Base-by-base conservation (phyloP, 2,113 vertebrate genomes). In the Talpa occidentalis region DNA sequence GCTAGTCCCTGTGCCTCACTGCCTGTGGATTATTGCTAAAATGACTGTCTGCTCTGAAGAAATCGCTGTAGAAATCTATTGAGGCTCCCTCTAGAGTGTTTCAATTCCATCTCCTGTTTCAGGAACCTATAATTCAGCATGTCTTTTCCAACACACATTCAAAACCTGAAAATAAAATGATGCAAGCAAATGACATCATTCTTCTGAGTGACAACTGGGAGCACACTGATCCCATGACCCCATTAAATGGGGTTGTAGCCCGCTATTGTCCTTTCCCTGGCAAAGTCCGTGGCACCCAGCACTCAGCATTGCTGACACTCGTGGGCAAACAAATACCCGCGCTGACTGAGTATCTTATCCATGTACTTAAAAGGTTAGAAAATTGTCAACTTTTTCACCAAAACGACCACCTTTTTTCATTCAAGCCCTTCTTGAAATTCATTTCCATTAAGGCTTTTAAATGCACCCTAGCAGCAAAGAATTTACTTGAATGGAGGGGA, bases 391-490 rank as follows among this genome's bases (percentile, higher is more conserved):
- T 80, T 96, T 95, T 94, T 95, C 92, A 88, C 66, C 87, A 77
- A 96, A 97, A 97, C 92, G 54, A 86, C 78, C 35, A 76, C 87
- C 72, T 54, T 64, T 30, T 16, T 56, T 35, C 87, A 90, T 97
- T 94, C 93, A 96, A 94, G 79, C 35, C 44, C 60, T 70, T 96
- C 94, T 94, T 93, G 80, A 92, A 97, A 97, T 90, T 90, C 94
- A 82, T 56, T 91, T 94, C 94, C 85, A 96, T 91, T 91, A 92
- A 94, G 59, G 66, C 88, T 95, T 94, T 96, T 95, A 56, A 83
- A 95, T 88, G 74, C 44, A 82, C 30, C 69, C 52, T 72, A 93
- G 30, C 87, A 97, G 85, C 90, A 92, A 92, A 92, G 66, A 97
- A 94, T 96, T 97, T 93, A 95, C 93, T 94, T 96, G 84, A 40